phyloP scores from a whole-genome alignment of 1,140 invertebrate species.

The Ericerus pela region DNA sequence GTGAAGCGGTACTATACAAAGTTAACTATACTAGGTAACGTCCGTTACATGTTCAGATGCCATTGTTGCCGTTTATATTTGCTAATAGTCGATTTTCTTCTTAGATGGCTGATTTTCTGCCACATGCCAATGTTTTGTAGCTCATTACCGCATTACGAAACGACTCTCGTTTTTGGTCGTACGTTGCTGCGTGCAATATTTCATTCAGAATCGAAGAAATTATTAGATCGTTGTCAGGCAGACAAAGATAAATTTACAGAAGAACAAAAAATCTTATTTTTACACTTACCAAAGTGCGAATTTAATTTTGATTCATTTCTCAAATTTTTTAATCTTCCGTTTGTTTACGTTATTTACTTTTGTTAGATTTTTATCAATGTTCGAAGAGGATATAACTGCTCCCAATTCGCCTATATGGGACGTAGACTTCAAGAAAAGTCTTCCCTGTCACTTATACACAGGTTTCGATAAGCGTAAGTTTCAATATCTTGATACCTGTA shows the following conservation, averaged over 20 bases:
- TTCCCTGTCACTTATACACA: constrained; percentile 46
- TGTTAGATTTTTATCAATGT: constrained; percentile 61
- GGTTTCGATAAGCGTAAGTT: constrained; percentile 23
- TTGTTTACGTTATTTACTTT: not conserved
- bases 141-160: constrained; percentile 76
- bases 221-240: constrained; percentile 76
- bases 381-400: constrained; percentile 76
- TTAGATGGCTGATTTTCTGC: constrained; percentile 86
- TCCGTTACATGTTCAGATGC: not conserved
- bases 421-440: constrained; percentile 62
- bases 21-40: not conserved
- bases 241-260: constrained; percentile 76
- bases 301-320: not conserved
- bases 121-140: constrained; percentile 90
- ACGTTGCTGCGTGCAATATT: constrained; percentile 74
- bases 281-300: constrained; percentile 47
- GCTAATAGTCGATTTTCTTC: constrained; percentile 17
- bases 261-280: constrained; percentile 55
- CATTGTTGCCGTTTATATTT: not conserved
- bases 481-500: not conserved
- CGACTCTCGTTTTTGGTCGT: constrained; percentile 75
- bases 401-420: constrained; percentile 85
- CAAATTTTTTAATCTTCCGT: too few relatives aligned
- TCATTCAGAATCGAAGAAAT: constrained; percentile 70
- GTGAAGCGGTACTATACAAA: constrained; percentile 2